Conservation (phyloP, 2,888 invertebrate species). For the Metopia argyrocephala region DNA sequence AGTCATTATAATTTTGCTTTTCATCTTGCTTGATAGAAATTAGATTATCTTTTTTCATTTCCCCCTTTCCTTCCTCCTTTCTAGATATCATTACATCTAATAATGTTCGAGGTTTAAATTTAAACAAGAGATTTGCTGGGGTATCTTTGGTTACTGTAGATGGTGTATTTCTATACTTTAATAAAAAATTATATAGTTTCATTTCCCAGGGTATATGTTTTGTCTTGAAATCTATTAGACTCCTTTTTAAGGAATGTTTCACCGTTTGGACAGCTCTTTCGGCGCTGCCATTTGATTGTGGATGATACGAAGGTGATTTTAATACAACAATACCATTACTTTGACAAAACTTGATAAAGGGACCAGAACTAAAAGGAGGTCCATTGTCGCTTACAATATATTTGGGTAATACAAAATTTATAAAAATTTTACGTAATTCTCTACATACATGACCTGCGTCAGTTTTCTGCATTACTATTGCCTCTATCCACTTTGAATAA, state of each 20-base stretch:
- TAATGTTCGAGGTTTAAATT: conserved; percentile 16
- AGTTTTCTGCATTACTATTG: neutral
- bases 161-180: conserved; percentile 19
- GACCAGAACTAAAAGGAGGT: conserved; percentile 28
- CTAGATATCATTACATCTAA: neutral
- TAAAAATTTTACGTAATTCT: conserved; percentile 19
- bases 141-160: conserved; percentile 6
- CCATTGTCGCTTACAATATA: conserved; percentile 43
- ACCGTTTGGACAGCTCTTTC: conserved; percentile 47
- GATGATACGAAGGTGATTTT: conserved; percentile 31
- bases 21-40: neutral
- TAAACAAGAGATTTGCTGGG: conserved; percentile 13
- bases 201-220: conserved; percentile 25
- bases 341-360: conserved; percentile 29
- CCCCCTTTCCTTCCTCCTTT: neutral
- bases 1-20: too few relatives aligned
- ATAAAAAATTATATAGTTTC: conserved; percentile 27
- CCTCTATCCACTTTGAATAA: conserved; percentile 40
- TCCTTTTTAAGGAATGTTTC: conserved; percentile 17
- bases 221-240: conserved; percentile 15
- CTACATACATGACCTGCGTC: too few relatives aligned
- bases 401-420: conserved; percentile 24
- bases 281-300: conserved; percentile 29
- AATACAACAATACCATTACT: conserved; percentile 8
- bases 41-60: neutral